Percentiles rank a stretch among this genome's conserved stretches.
These are phyloP conservation scores for Eufriesea mexicana DNA, from an alignment of 1,140 invertebrate genomes.

Conservation along the genomic window DNA sequence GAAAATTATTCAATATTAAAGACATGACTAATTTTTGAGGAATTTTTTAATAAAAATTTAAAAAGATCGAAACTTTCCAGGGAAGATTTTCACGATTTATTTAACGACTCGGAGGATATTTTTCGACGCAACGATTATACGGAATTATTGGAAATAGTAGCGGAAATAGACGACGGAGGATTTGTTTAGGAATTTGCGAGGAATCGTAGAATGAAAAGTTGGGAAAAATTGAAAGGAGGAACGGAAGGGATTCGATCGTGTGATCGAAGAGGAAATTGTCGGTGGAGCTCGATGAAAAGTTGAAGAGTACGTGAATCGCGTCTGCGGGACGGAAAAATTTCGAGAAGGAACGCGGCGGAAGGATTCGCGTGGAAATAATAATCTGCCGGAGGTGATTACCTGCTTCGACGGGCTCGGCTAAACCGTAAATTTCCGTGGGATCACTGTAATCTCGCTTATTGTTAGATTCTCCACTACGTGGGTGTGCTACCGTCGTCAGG, in stretches of 20 bases:
- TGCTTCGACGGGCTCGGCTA: slow-evolving; percentile 28
- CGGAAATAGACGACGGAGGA: too few relatives aligned
- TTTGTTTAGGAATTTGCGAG: too few relatives aligned
- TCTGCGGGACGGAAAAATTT: slow-evolving; percentile 9
- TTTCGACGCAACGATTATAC: too few relatives aligned
- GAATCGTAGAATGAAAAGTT: background rate
- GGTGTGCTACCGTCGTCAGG: slow-evolving; percentile 27
- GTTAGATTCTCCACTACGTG: slow-evolving; percentile 20
- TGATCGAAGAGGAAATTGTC: background rate
- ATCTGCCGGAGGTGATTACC: slow-evolving; percentile 39
- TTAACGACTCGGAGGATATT: too few relatives aligned
- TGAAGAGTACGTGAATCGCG: background rate
- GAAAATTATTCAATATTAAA: too few relatives aligned
- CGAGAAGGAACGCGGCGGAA: slow-evolving; percentile 6
- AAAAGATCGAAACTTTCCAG: too few relatives aligned
- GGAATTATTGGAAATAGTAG: too few relatives aligned
- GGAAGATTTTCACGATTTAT: too few relatives aligned
- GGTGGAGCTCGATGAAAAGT: background rate
- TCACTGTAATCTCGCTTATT: slow-evolving; percentile 36
- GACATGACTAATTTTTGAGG: too few relatives aligned
- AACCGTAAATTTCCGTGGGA: slow-evolving; percentile 36
- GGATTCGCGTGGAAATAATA: slow-evolving; percentile 39
- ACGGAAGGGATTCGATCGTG: background rate
- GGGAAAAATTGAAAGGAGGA: too few relatives aligned
- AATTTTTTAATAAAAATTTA: too few relatives aligned